Conservation (phyloP, 2,888 invertebrate genomes). For the Caenorhabditis virilis region DNA sequence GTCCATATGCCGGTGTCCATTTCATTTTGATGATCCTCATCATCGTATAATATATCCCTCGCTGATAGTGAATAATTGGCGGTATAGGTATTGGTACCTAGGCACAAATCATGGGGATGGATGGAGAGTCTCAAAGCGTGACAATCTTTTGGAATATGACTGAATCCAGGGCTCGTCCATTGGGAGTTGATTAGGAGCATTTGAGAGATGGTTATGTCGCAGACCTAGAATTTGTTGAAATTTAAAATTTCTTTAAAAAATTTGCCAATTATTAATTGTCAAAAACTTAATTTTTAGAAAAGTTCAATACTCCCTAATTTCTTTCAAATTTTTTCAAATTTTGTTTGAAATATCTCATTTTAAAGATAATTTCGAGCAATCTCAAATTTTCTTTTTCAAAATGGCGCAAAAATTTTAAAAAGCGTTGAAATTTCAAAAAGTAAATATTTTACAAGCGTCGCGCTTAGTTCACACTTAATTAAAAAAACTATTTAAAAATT, state of each 20-base stretch:
- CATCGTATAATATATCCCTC: conserved; percentile 24
- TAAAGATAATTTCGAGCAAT: too few relatives aligned
- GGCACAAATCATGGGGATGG: conserved; percentile 34
- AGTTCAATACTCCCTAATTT: too few relatives aligned
- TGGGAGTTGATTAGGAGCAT: conserved; percentile 36
- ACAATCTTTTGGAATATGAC: conserved; percentile 22
- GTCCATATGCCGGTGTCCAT: not conserved
- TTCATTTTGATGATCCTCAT: not conserved
- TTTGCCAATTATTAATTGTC: not conserved
- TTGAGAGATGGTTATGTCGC: conserved; percentile 22
- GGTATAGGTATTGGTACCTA: conserved; percentile 7
- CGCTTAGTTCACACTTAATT: not conserved
- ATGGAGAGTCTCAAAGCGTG: conserved; percentile 29
- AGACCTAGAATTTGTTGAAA: conserved; percentile 14
- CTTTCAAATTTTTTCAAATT: too few relatives aligned
- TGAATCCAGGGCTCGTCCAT: conserved; percentile 38
- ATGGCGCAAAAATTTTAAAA: not conserved
- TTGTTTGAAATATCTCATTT: too few relatives aligned
- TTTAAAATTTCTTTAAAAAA: not conserved
- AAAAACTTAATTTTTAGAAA: not conserved
- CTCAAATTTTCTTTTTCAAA: too few relatives aligned
- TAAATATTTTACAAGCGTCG: not conserved
- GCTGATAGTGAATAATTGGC: conserved; percentile 18
- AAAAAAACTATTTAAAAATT: too few relatives aligned
- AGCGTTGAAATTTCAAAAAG: not conserved